Evolutionary conservation across 2,888 invertebrate species (phyloP).

Genomic region (Syrista parreyssii): DNA sequence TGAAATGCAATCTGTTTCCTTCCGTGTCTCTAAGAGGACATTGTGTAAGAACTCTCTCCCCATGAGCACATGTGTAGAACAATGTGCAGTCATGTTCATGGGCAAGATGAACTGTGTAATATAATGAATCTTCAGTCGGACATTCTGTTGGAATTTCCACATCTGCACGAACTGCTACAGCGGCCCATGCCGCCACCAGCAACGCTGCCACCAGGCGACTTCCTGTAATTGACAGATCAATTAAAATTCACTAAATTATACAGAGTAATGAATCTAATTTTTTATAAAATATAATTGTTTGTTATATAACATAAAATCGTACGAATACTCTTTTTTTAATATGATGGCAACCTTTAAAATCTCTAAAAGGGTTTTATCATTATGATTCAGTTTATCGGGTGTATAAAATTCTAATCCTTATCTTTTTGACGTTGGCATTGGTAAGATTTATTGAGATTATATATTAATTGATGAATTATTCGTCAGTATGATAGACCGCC

Average conservation of each 20-base stretch:
- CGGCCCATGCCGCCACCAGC: conserved; percentile 16
- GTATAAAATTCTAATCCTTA: too few relatives aligned
- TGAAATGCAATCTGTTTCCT: conserved; percentile 26
- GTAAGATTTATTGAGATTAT: too few relatives aligned
- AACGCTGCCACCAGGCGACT: conserved; percentile 14
- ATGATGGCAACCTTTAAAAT: background rate
- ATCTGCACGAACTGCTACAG: background rate
- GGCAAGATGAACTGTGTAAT: conserved; percentile 17
- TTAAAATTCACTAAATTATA: background rate
- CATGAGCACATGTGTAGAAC: conserved; percentile 40
- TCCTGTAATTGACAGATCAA: conserved; percentile 16
- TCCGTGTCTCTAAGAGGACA: conserved; percentile 14
- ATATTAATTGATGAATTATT: too few relatives aligned
- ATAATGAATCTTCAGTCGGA: conserved; percentile 15
- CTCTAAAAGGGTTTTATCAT: background rate
- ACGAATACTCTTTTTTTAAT: background rate
- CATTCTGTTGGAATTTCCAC: conserved; percentile 19
- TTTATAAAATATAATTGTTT: background rate
- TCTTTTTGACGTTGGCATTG: too few relatives aligned
- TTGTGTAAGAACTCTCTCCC: conserved; percentile 18
- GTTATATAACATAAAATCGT: background rate
- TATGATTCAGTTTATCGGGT: too few relatives aligned
- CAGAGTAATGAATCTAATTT: conserved; percentile 3
- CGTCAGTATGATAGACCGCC: too few relatives aligned
- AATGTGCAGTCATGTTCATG: conserved; percentile 34